Evolutionary conservation across 2,113 vertebrate genomes (phyloP).

Genomic region (Chrysemys picta): DNA sequence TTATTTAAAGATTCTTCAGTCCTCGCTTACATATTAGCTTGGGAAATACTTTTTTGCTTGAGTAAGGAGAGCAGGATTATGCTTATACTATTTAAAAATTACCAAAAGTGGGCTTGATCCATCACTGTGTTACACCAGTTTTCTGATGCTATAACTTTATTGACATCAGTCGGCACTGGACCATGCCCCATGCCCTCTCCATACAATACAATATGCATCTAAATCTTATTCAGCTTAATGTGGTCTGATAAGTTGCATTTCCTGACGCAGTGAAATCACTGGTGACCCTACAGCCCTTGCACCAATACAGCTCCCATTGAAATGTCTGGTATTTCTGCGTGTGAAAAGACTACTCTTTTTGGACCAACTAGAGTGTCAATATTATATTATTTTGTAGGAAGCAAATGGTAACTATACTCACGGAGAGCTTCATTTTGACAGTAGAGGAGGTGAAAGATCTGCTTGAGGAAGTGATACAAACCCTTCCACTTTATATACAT

Average conservation of each 20-base stretch:
- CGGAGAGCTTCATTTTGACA: conserved; percentile 46
- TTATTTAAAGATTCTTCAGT: background rate
- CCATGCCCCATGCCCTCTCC: background rate
- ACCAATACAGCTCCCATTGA: background rate
- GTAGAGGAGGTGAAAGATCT: conserved; percentile 30
- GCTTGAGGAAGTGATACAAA: background rate
- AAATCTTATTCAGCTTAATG: background rate
- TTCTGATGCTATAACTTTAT: background rate
- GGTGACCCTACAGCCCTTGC: background rate
- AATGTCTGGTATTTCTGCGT: background rate
- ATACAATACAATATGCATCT: background rate
- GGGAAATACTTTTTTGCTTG: background rate
- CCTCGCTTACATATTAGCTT: background rate
- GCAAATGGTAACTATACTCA: conserved; percentile 25
- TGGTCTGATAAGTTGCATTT: background rate
- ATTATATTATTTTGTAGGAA: background rate
- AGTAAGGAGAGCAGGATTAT: background rate
- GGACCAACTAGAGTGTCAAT: background rate
- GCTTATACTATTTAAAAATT: background rate
- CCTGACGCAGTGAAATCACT: background rate
- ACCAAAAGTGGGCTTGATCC: background rate
- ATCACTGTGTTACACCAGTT: background rate
- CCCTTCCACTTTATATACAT: background rate
- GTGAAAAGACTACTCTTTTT: background rate
- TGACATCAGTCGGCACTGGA: background rate